phyloP scores from a whole-genome alignment of 2,113 vertebrate genomes.

The Benitochromis conjunctus region DNA sequence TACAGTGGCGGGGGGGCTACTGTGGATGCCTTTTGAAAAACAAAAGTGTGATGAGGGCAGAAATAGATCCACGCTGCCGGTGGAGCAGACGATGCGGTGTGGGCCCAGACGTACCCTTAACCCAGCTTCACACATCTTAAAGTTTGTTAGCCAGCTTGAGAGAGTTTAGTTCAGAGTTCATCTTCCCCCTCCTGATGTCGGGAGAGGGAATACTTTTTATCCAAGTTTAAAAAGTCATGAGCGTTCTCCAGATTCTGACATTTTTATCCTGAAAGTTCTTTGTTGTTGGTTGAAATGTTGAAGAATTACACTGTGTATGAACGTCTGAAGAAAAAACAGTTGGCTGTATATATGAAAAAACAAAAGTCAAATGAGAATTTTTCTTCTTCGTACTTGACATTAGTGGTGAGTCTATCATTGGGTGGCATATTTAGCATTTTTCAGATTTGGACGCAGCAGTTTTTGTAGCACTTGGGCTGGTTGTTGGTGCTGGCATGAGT shows the following conservation, averaged over 20 bases:
- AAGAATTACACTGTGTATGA: neutral
- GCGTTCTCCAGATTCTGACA: neutral
- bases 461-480: neutral
- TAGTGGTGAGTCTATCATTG: neutral
- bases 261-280: rapidly evolving
- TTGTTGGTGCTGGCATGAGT: neutral
- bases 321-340: neutral
- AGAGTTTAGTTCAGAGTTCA: neutral
- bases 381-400: neutral
- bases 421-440: rapidly evolving
- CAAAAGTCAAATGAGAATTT: neutral
- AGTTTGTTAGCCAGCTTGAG: neutral
- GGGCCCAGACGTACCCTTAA: neutral
- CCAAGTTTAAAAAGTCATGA: neutral
- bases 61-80: neutral
- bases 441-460: neutral
- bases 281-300: neutral
- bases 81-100: neutral
- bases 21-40: slow-evolving; percentile 19
- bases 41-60: slow-evolving; percentile 29
- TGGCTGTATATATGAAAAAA: neutral
- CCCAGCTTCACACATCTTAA: neutral
- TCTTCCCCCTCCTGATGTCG: neutral
- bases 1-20: neutral
- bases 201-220: neutral